phyloP scores from a whole-genome alignment of 2,888 invertebrate species.

The Pelosia muscerda region DNA sequence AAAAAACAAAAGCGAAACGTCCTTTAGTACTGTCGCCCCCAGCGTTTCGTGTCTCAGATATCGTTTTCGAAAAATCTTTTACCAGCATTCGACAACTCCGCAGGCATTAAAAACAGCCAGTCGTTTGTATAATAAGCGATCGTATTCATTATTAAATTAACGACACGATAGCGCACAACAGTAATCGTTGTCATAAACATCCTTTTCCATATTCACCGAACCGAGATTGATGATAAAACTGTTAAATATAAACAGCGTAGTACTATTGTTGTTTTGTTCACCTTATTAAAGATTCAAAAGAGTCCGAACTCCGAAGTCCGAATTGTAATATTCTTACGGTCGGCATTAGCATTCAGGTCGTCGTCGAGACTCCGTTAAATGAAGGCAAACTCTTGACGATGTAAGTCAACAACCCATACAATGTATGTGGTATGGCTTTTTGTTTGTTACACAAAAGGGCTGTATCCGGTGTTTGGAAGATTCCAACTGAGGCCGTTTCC shows the following conservation, averaged over 20 bases:
- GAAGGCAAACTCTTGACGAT: constrained; percentile 60
- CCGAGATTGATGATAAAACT: constrained; percentile 37
- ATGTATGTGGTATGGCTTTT: constrained; percentile 65
- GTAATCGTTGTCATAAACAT: constrained; percentile 46
- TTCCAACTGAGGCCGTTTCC: constrained; percentile 73
- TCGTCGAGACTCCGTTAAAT: constrained; percentile 65
- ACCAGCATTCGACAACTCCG: constrained; percentile 60
- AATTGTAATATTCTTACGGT: constrained; percentile 64
- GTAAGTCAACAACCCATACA: constrained; percentile 78
- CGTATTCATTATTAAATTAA: constrained; percentile 56
- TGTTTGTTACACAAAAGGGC: constrained; percentile 81
- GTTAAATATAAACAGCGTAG: constrained; percentile 40
- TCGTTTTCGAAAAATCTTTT: constrained; percentile 58
- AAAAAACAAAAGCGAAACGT: constrained; percentile 38
- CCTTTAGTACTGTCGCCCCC: constrained; percentile 58
- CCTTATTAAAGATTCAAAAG: constrained; percentile 63
- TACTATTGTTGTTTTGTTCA: constrained; percentile 49
- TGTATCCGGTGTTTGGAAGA: constrained; percentile 78
- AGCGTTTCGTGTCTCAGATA: constrained; percentile 59
- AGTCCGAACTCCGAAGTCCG: too few relatives aligned
- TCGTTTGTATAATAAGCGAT: constrained; percentile 55
- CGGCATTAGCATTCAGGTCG: constrained; percentile 66
- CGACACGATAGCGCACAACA: constrained; percentile 56
- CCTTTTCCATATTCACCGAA: constrained; percentile 35
- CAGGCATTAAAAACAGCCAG: constrained; percentile 57